Evolutionary conservation across 2,888 invertebrate genomes (phyloP).

Genomic region (Strigamia maritima): DNA sequence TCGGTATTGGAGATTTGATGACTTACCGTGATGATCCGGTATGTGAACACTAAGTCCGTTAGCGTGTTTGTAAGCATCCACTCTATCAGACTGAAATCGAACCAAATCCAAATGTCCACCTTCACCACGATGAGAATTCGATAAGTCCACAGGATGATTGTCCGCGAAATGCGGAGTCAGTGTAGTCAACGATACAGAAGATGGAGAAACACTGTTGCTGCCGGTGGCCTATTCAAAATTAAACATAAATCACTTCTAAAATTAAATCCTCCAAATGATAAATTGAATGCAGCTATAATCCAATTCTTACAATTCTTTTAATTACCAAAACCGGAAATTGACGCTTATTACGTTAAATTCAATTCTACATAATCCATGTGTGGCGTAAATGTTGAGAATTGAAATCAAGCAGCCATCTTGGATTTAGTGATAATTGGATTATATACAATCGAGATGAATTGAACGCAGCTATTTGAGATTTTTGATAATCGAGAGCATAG

Average conservation of each 20-base stretch:
- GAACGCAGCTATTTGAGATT: too few relatives aligned
- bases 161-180: constrained; percentile 40
- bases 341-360: too few relatives aligned
- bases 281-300: too few relatives aligned
- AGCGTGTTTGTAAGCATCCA: constrained; percentile 37
- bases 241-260: background rate
- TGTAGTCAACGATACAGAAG: background rate
- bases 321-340: too few relatives aligned
- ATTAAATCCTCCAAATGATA: too few relatives aligned
- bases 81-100: constrained; percentile 28
- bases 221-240: background rate
- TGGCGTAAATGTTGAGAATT: too few relatives aligned
- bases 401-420: too few relatives aligned
- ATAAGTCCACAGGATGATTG: constrained; percentile 45
- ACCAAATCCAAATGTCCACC: constrained; percentile 34
- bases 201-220: background rate
- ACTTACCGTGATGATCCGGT: constrained; percentile 41
- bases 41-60: constrained; percentile 40
- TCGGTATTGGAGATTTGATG: background rate
- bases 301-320: too few relatives aligned
- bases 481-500: too few relatives aligned
- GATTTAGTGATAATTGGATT: too few relatives aligned
- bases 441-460: too few relatives aligned
- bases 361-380: too few relatives aligned
- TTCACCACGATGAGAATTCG: constrained; percentile 44